Evolutionary conservation across 2,888 invertebrate genomes (phyloP), one percentile per base, ranked within the genome.

Genomic region (Himalopsyche anomala): DNA sequence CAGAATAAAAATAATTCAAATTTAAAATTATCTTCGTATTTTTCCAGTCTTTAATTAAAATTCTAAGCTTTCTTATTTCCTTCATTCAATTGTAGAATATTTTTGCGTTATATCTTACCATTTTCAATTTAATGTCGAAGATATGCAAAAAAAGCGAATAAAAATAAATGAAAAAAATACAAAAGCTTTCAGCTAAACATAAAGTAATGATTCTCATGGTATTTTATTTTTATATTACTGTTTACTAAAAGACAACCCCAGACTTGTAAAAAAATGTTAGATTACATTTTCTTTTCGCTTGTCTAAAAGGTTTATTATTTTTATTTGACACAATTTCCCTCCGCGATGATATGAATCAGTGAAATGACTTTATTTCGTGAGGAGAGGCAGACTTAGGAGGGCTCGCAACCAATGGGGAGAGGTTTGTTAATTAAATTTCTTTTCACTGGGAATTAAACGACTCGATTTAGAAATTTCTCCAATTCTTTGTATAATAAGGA

Each of bases 371-470:
- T 62, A 62, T 62, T 62, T 28, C 11, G 62, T 62, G 62, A 62
- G 62, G 62, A 62, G 28, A 19, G 62, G 62, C 8, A 62, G 62
- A 62, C 62, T n/a, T 62, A 62, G 62, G 11, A 62, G 62, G 62
- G 19, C 62, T 62, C n/a, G 62, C 62, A 62, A 28, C 62, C 62
- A 62, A 62, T 62, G 62, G 62, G 62, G 62, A 62, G 62, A 62
- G 82, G 82, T 55, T 74, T 15, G 85, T 85, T 85, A 85, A 85
- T 85, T 85, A 85, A 85, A 85, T 85, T 85, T 85, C 82, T 82
- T 69, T 79, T 82, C 82, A 85, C 85, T 74, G 69, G 45, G 79
- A 85, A 85, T 85, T 85, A 85, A 85, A 85, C 74, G 85, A 82
- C 85, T 85, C 82, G 85, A 85, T 85, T 85, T 82, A 81, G 84